phyloP scores from a whole-genome alignment of 2,797 vertebrate genomes.

The Anguilla marmorata region DNA sequence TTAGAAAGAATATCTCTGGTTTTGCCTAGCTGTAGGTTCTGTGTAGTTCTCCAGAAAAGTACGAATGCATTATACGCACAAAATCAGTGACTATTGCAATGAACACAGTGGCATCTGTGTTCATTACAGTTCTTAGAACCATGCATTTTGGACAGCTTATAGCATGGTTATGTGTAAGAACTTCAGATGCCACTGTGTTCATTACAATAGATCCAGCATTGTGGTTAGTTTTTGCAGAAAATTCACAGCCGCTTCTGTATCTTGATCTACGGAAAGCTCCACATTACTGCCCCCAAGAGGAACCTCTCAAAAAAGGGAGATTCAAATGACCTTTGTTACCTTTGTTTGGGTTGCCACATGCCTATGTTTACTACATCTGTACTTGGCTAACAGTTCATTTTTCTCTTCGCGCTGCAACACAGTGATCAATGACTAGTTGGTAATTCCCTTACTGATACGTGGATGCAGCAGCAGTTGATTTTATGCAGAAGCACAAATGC shows the following conservation, averaged over 20 bases:
- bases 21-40: constrained; percentile 50
- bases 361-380: background rate
- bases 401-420: background rate
- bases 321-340: background rate
- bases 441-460: background rate
- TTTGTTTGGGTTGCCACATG: background rate
- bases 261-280: background rate
- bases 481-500: background rate
- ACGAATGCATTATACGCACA: constrained; percentile 36
- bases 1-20: constrained; percentile 8
- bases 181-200: too few relatives aligned
- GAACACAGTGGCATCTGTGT: background rate
- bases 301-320: background rate
- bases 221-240: background rate
- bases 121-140: too few relatives aligned
- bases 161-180: too few relatives aligned
- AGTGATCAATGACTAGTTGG: background rate
- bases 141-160: too few relatives aligned
- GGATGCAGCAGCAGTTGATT: background rate
- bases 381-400: background rate
- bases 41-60: constrained; percentile 37
- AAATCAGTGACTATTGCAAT: background rate
- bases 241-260: background rate
- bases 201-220: too few relatives aligned
- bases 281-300: background rate